Evolutionary conservation across 2,113 vertebrate genomes (phyloP), one percentile per base, ranked within the genome.

Genomic region (Xiphias gladius): DNA sequence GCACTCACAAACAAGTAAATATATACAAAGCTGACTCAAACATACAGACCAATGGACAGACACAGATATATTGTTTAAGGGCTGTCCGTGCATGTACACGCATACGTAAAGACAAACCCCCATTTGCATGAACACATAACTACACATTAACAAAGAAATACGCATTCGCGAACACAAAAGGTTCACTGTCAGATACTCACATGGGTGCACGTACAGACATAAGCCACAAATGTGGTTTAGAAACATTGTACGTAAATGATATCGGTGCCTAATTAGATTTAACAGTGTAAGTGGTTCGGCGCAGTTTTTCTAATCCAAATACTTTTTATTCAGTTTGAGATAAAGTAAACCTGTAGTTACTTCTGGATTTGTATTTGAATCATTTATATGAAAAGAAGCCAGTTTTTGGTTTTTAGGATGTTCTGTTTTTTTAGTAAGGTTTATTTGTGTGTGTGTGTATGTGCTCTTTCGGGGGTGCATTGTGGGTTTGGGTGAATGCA

Each of bases 321-420:
- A 75, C 78, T 13, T 61, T 76, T 85, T 88, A n/a, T 73, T 71
- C 52, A 52, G 61, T 39, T 74, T 77, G 26, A 86, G 83, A 93
- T 90, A 73, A 85, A 90, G 79, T 91, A 46, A 52, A 85, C 78
- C 66, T 79, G 78, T 91, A 93, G 92, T 94, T 93, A 88, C 78
- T 76, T 82, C 76, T 84, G 76, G 84, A 61, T 87, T 90, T 89
- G 82, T 75, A 46, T 86, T 80, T 85, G 66, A 89, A 86, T 90
- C 76, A 72, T 84, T 91, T 84, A 86, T 75, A 50, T 59, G 54
- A 28, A 69, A 88, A 79, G 84, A 86, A 63, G 58, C 48, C 16
- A 76, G 64, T 74, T 85, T 86, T 80, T 22, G 61, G 52, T 28
- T 78, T n/a, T 79, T 57, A 61, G 66, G 69, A 86, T 77, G 86